A percentile compares a stretch with the other conserved stretches of the same genome.
phyloP scores from a whole-genome alignment of 2,113 vertebrate genomes.

The Crypturellus undulatus region DNA sequence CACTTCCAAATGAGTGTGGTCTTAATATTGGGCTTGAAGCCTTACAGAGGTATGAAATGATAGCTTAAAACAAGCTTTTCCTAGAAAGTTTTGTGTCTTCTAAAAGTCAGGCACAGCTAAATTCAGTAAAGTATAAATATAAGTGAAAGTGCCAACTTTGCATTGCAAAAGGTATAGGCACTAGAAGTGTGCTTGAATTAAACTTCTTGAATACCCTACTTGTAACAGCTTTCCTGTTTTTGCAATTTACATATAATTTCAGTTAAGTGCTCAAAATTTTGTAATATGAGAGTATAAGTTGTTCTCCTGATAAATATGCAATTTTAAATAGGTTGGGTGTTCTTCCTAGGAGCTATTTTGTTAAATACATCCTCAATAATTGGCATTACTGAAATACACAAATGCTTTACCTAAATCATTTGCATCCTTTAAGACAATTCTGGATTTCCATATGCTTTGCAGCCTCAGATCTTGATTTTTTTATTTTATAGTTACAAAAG shows the following conservation, averaged over 20 bases:
- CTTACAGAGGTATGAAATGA: no score
- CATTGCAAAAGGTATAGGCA: neutral
- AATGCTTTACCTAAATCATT: neutral
- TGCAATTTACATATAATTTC: neutral
- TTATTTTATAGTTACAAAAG: neutral
- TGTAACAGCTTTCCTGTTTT: neutral
- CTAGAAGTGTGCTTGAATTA: neutral
- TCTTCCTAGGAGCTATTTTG: neutral
- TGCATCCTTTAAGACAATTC: neutral
- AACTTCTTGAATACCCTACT: neutral
- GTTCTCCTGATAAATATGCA: neutral
- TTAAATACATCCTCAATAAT: neutral
- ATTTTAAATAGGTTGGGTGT: neutral
- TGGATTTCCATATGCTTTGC: neutral
- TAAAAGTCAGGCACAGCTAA: neutral
- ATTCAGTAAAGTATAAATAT: neutral
- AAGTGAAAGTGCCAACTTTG: neutral
- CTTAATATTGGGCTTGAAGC: neutral
- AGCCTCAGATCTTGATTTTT: neutral
- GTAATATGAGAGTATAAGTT: neutral
- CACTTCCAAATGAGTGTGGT: neutral
- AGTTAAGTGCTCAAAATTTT: neutral
- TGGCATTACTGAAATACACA: neutral
- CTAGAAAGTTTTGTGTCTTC: neutral
- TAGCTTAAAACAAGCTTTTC: neutral